Conservation (phyloP, 1,140 invertebrate genomes). For the Phymorhynchus buccinoides region DNA sequence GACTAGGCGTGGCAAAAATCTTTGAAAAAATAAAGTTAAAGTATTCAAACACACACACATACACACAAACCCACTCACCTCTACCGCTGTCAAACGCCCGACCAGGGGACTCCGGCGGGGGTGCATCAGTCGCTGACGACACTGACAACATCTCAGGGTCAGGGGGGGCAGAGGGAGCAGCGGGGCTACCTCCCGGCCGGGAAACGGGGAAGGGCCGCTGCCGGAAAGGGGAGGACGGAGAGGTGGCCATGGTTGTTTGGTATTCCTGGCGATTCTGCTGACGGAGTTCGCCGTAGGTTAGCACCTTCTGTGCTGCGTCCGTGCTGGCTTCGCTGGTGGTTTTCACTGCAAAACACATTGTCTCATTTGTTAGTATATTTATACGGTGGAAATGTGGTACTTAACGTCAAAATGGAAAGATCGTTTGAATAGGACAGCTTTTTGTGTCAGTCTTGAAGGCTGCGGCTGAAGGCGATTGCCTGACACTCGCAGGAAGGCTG, state of each 20-base stretch:
- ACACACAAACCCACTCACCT: neutral
- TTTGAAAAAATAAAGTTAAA: no score
- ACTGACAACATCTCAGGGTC: no score
- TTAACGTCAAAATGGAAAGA: no score
- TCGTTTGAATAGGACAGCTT: no score
- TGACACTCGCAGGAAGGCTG: no score
- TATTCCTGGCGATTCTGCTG: slow-evolving; percentile 32
- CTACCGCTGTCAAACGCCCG: neutral
- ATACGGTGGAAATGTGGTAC: no score
- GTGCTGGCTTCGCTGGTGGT: neutral
- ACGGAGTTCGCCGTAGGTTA: slow-evolving; percentile 30
- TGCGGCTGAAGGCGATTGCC: no score
- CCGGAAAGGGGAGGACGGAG: slow-evolving; percentile 25
- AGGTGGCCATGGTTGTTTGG: slow-evolving; percentile 1
- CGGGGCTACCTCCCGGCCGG: neutral
- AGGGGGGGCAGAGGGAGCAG: neutral
- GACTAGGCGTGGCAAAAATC: no score
- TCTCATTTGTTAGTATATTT: no score
- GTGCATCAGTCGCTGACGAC: neutral
- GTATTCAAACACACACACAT: no score
- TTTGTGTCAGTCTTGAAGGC: no score
- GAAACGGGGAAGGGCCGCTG: slow-evolving; percentile 9
- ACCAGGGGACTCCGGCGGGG: neutral
- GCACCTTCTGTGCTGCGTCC: neutral
- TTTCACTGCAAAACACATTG: slow-evolving; percentile 30